phyloP scores from a whole-genome alignment of 2,797 vertebrate species.

The Argyrosomus regius region DNA sequence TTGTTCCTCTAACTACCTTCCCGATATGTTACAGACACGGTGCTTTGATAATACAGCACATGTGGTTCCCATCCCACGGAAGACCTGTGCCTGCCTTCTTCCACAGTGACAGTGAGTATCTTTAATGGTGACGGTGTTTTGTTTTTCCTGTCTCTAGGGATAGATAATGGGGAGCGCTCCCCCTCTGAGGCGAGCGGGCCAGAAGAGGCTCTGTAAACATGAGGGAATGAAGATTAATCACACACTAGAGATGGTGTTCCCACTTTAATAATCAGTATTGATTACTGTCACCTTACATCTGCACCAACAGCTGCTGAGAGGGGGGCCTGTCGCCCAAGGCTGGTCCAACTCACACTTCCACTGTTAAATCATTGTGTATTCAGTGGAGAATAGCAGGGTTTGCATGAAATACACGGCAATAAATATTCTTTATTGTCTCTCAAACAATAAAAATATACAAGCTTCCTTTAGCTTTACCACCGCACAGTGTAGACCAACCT shows the following conservation, averaged over 20 bases:
- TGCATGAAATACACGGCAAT: slow-evolving; percentile 38
- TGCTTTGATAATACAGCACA: slow-evolving; percentile 8
- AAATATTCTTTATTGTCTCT: slow-evolving; percentile 62
- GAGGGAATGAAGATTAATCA: slow-evolving; percentile 86
- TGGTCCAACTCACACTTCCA: slow-evolving; percentile 67
- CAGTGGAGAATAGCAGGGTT: slow-evolving; percentile 47
- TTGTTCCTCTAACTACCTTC: not conserved
- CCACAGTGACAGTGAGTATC: slow-evolving; percentile 68
- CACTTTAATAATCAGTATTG: slow-evolving; percentile 87
- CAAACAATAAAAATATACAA: slow-evolving; percentile 42
- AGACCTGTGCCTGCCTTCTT: slow-evolving; percentile 31
- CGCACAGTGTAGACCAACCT: not conserved
- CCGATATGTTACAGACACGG: not conserved
- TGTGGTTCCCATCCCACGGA: slow-evolving; percentile 22
- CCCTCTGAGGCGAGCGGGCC: slow-evolving; percentile 68
- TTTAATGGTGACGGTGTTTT: slow-evolving; percentile 80
- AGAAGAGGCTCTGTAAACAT: slow-evolving; percentile 81
- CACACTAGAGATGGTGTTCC: slow-evolving; percentile 82
- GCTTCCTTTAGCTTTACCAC: slow-evolving; percentile 17
- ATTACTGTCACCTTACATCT: slow-evolving; percentile 86
- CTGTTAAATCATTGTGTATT: slow-evolving; percentile 66
- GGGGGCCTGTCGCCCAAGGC: slow-evolving; percentile 65
- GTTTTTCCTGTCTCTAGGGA: slow-evolving; percentile 75
- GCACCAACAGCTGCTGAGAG: slow-evolving; percentile 80
- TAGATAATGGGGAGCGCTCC: slow-evolving; percentile 71